Percentiles rank a stretch among this genome's conserved stretches.
phyloP scores from a whole-genome alignment of 1,140 invertebrate genomes.

The Oncopodura yosiiana region DNA sequence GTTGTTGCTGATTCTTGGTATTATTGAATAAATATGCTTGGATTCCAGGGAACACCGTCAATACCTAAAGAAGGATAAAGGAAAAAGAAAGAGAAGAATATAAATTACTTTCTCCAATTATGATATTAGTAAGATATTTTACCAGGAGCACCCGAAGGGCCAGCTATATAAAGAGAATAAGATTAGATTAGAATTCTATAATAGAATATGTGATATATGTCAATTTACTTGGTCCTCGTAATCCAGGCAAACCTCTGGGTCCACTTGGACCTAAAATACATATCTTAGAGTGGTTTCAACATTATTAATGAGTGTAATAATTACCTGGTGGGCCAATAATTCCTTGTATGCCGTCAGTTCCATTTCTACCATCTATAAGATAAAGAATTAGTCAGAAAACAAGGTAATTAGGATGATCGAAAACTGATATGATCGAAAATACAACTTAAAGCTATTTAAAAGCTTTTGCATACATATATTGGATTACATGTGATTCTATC shows the following conservation, averaged over 20 bases:
- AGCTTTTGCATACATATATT: no score
- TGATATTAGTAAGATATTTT: no score
- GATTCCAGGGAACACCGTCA: slow-evolving; percentile 52
- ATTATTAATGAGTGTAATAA: slow-evolving; percentile 4
- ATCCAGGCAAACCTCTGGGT: slow-evolving; percentile 48
- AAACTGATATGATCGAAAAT: no score
- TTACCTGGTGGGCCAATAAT: slow-evolving; percentile 51
- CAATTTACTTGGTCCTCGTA: slow-evolving; percentile 42
- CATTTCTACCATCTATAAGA: no score
- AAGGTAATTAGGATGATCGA: no score
- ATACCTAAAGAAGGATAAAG: neutral
- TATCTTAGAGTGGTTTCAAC: neutral
- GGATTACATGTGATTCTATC: no score
- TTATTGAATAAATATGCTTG: slow-evolving; percentile 59
- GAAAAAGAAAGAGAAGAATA: neutral
- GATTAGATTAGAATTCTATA: neutral
- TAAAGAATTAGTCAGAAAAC: no score
- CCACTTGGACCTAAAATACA: slow-evolving; percentile 60
- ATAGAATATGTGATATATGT: neutral
- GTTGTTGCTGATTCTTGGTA: slow-evolving; percentile 48
- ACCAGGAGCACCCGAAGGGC: neutral
- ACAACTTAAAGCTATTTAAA: no score
- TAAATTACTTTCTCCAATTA: neutral
- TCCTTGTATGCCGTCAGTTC: slow-evolving; percentile 37
- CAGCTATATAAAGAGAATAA: neutral